Evolutionary conservation across 92 coral and sea anemone genomes (phyloP).

Genomic region (Actinernus sp.): DNA sequence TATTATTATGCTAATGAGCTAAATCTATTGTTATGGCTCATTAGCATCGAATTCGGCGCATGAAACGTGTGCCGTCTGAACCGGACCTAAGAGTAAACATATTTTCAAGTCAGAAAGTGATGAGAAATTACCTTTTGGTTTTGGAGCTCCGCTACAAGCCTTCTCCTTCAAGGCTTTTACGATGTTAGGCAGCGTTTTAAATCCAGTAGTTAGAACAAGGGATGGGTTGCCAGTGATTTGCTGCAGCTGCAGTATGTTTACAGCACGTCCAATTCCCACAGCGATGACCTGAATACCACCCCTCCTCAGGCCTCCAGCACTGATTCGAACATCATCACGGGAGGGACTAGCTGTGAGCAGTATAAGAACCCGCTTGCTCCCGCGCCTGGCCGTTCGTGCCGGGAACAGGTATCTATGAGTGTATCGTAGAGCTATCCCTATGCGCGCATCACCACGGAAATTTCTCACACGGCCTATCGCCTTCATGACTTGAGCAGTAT

Average conservation of each 20-base stretch:
- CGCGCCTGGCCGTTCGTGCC: not conserved
- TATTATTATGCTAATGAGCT: too few species aligned
- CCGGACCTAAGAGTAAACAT: too few species aligned
- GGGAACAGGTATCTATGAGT: slow-evolving; percentile 40
- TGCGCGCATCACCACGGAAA: slow-evolving; percentile 52
- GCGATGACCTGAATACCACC: slow-evolving; percentile 39
- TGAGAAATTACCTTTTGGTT: slow-evolving; percentile 8
- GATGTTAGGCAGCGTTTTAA: slow-evolving; percentile 19
- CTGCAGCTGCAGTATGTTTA: slow-evolving; percentile 24
- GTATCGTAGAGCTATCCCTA: slow-evolving; percentile 34
- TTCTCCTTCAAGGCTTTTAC: slow-evolving; percentile 23
- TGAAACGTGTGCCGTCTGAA: too few species aligned
- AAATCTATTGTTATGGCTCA: too few species aligned
- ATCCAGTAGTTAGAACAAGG: slow-evolving; percentile 23
- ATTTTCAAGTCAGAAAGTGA: too few species aligned
- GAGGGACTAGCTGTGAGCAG: slow-evolving; percentile 52
- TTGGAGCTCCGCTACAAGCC: slow-evolving; percentile 52
- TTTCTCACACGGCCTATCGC: slow-evolving; percentile 39
- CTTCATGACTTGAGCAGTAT: slow-evolving; percentile 15
- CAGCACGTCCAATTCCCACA: slow-evolving; percentile 32
- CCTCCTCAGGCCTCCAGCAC: slow-evolving; percentile 35
- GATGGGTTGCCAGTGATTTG: slow-evolving; percentile 52
- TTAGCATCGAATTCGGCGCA: too few species aligned
- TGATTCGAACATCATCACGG: slow-evolving; percentile 35
- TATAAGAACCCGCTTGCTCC: slow-evolving; percentile 25